Conservation (phyloP, 1,140 invertebrate genomes). For the Theocolax elegans region DNA sequence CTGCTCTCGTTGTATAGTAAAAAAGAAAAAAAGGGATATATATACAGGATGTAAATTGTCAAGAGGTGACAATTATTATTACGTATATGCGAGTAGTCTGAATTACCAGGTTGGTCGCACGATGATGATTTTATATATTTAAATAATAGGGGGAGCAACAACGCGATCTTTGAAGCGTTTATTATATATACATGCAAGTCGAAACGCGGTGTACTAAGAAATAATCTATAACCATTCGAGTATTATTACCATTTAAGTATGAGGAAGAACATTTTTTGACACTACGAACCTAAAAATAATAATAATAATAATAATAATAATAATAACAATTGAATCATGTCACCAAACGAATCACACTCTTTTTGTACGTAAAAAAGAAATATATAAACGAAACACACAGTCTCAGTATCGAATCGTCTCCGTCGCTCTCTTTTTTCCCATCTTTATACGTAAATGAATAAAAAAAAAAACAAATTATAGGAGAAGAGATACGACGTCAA, state of each 20-base stretch:
- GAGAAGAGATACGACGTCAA: background rate
- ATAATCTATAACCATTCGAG: constrained; percentile 15
- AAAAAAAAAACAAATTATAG: background rate
- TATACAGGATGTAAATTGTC: background rate
- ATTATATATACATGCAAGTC: background rate
- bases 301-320: too few species aligned
- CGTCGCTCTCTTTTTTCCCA: background rate
- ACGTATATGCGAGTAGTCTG: background rate
- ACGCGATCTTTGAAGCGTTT: too few species aligned
- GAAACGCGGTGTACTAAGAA: background rate
- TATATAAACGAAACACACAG: background rate
- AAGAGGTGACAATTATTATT: constrained; percentile 1
- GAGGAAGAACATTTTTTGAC: constrained; percentile 1
- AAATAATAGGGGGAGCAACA: too few species aligned
- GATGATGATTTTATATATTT: background rate
- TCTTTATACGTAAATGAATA: constrained; percentile 16
- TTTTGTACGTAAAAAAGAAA: constrained; percentile 18
- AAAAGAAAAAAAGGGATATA: background rate
- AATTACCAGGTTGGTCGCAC: background rate
- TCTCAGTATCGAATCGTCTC: background rate
- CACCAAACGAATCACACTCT: background rate
- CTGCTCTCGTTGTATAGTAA: constrained; percentile 26
- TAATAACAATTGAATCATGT: too few species aligned
- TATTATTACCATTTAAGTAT: constrained; percentile 24
- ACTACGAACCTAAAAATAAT: background rate